phyloP scores from a whole-genome alignment of 2,797 vertebrate species.

The Bryconaethiops microstoma region DNA sequence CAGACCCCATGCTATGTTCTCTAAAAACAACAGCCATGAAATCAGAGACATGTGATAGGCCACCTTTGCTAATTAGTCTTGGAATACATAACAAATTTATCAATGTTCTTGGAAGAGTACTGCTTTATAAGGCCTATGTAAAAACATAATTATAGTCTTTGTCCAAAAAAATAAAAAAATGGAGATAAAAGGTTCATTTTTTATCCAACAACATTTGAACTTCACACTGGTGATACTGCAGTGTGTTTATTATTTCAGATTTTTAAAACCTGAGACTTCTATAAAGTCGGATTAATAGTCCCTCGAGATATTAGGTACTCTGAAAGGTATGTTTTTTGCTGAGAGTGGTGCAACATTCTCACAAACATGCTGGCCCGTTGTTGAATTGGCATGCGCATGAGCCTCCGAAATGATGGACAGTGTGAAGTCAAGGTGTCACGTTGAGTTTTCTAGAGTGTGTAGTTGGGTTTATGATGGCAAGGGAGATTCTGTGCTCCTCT shows the following conservation, averaged over 20 bases:
- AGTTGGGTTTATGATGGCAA: constrained; percentile 47
- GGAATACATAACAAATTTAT: constrained; percentile 19
- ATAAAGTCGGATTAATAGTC: no score
- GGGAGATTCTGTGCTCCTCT: constrained; percentile 45
- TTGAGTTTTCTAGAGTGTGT: constrained; percentile 40
- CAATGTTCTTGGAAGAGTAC: not conserved
- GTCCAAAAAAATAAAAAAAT: no score
- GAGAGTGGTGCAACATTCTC: not conserved
- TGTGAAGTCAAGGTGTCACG: constrained; percentile 47
- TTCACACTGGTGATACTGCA: no score
- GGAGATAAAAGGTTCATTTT: no score
- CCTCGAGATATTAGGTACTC: no score
- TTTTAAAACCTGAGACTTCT: no score
- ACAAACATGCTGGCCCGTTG: not conserved
- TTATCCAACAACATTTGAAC: no score
- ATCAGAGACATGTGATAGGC: constrained; percentile 19
- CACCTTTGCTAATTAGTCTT: constrained; percentile 52
- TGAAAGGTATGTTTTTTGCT: no score
- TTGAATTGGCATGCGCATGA: not conserved
- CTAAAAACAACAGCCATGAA: constrained; percentile 49
- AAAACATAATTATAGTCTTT: not conserved
- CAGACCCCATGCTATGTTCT: constrained; percentile 55
- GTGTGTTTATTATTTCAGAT: no score
- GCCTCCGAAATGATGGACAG: constrained; percentile 25
- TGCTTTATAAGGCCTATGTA: not conserved